Base-by-base conservation (phyloP, 1,140 invertebrate species). In the Diplogasteroides magnus region DNA sequence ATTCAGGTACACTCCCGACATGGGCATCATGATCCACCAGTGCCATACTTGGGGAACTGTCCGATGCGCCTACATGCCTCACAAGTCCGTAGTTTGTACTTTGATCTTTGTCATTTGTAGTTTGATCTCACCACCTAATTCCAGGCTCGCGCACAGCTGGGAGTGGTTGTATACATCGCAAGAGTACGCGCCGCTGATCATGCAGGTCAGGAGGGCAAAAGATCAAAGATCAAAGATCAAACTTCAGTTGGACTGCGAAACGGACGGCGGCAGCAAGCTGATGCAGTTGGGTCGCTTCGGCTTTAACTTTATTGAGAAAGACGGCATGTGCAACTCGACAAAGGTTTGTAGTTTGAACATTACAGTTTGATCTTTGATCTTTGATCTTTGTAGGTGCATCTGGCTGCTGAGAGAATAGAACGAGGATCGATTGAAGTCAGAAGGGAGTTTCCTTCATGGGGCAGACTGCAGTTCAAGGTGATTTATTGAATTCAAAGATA, bases 91-190 rank as follows among this genome's bases (percentile, higher is more conserved):
- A 14, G 59, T 37, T 27, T 27, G 15, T 37, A n/a, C 3, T 19
- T 28, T 1, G 28, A 15, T 6, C n/a, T 31, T 55, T 25, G 26
- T 6, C 19, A 63, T 60, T 29, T 15, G 31, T 3, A 32, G 19
- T 56, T 56, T 56, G 15, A 23, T 19, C 15, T 23, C 15, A 56
- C 15, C 11, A 61, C 6, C 31, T 6, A 6, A 25, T 72, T 78
- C 31, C 62, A 80, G 78, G 55, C 77, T 81, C 61, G 79, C 71
- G 0, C 77, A 81, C 61, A 75, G 71, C 2, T 81, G 79, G 79
- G 79, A 81, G 73, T 81, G 79, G 79, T 81, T 81, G 78, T 81
- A 81, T 70, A 81, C 79, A 1, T 63, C 76, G 23, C 79, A 81
- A 62, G 68, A 76, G 19, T 60, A 81, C 66, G 74, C 79, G 1